These are phyloP conservation scores for Orthosia incerta DNA, from an alignment of 2,888 invertebrate genomes.

Conservation along the genomic window DNA sequence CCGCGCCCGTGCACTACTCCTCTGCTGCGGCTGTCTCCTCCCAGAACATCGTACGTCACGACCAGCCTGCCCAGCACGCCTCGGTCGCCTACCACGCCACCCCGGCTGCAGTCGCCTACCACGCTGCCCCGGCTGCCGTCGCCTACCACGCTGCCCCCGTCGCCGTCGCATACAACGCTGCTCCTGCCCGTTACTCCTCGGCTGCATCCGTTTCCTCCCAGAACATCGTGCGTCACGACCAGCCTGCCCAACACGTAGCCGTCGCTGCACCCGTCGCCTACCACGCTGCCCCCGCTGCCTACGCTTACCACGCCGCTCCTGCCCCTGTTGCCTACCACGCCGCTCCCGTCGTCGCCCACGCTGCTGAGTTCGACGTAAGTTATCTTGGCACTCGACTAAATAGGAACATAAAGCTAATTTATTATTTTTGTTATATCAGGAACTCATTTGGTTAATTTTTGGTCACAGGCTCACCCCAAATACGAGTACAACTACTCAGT, in stretches of 20 bases:
- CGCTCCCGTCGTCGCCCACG: constrained; percentile 54
- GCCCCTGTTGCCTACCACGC: constrained; percentile 37
- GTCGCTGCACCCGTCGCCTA: constrained; percentile 61
- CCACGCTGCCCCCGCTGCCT: constrained; percentile 38
- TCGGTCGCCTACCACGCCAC: too few relatives aligned
- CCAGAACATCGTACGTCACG: constrained; percentile 72
- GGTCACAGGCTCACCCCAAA: constrained; percentile 82
- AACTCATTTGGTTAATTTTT: constrained; percentile 63
- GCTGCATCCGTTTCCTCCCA: constrained; percentile 20
- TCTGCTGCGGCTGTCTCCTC: constrained; percentile 78
- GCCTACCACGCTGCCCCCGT: constrained; percentile 57
- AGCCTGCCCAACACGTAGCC: constrained; percentile 58
- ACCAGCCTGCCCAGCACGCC: constrained; percentile 68
- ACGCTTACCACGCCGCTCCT: constrained; percentile 46
- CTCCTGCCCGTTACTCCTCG: constrained; percentile 39
- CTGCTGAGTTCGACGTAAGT: constrained; percentile 59
- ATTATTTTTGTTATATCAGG: constrained; percentile 38
- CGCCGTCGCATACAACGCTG: constrained; percentile 51
- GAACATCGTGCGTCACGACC: not conserved
- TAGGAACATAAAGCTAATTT: not conserved
- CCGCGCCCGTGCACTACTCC: constrained; percentile 78
- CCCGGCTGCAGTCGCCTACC: too few relatives aligned
- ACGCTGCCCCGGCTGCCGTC: constrained; percentile 66
- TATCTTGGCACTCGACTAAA: not conserved
- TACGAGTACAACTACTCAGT: constrained; percentile 87